Conservation (phyloP, 2,797 vertebrate genomes). For the Furcifer pardalis region DNA sequence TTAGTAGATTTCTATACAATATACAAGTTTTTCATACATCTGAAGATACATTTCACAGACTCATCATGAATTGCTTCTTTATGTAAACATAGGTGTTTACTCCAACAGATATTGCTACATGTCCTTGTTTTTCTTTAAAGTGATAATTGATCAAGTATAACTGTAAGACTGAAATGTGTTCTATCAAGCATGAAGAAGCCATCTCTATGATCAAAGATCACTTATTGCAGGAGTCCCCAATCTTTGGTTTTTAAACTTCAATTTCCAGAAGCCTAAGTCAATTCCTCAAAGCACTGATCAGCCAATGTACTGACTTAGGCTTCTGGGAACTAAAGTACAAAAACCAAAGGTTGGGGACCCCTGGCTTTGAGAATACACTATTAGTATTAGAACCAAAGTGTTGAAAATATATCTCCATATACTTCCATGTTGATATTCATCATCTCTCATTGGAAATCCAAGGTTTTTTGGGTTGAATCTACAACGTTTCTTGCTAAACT, state of each 20-base stretch:
- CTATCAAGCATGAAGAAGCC: conserved; percentile 42
- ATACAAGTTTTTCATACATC: conserved; percentile 51
- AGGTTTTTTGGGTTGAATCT: conserved; percentile 86
- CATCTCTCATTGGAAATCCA: conserved; percentile 84
- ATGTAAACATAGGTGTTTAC: conserved; percentile 14
- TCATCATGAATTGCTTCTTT: conserved; percentile 47
- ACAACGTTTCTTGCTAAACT: conserved; percentile 72
- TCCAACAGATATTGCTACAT: conserved; percentile 20
- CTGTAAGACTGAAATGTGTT: conserved; percentile 42
- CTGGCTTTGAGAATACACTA: not conserved
- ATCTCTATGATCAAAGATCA: conserved; percentile 13
- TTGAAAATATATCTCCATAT: not conserved
- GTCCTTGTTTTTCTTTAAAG: conserved; percentile 41
- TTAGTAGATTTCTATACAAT: conserved; percentile 57
- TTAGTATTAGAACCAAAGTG: not conserved
- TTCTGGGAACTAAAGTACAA: too few species aligned
- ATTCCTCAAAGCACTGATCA: too few species aligned
- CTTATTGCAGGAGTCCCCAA: too few species aligned
- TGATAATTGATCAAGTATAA: conserved; percentile 43
- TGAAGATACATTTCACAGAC: conserved; percentile 4
- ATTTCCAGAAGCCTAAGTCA: too few species aligned
- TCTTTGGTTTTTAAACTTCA: too few species aligned
- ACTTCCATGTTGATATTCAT: conserved; percentile 27
- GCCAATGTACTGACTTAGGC: too few species aligned
- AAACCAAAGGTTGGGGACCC: too few species aligned